Base-by-base conservation (phyloP, 2,888 invertebrate genomes). In the Polyploca ridens region DNA sequence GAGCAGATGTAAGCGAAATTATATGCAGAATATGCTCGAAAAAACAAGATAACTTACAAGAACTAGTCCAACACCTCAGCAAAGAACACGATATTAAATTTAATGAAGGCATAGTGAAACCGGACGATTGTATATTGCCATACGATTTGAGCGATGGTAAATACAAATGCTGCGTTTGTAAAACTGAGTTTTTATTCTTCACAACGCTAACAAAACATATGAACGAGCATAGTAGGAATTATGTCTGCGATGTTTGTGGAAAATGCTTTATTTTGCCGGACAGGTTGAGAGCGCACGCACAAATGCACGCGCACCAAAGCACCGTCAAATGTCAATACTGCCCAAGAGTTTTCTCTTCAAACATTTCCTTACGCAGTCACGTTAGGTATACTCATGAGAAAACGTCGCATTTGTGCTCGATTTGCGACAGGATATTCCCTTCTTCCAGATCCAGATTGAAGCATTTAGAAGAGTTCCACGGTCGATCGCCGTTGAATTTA, bases 181-280 rank as follows among this genome's bases (percentile, higher is more conserved):
- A 76, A n/a, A 72, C 66, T 7, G 81, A 85, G 19, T 89, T 88
- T 63, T 79, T 82, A 33, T 85, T 85, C 11, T 89, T 88, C 61
- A 79, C 83, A 64, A 82, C 82, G 0, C 59, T 89, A 0, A 82
- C 86, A 0, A 82, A 77, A n/a, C 94, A 94, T 75, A 82, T 93
- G 69, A 92, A 92, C 54, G 86, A 86, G 14, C 93, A 94, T 59
- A 90, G 88, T 38, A 83, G 82, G 0, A 87, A 87, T 11, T 88
- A 87, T 59, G 86, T 90, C 1, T 94, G 94, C 66, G 84, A 88
- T 62, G 83, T 90, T 4, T 94, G 94, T 66, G 90, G 89, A 0
- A 89, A 90, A 65, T 86, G 87, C 2, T 93, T 93, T 60, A 76
- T 92, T 38, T 59, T 78, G 0, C 67, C 74, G 0, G 71, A 74